A percentile compares a stretch with the other conserved stretches of the same genome.
Conservation (phyloP, 1,140 invertebrate genomes). For the Meloidogyne exigua region DNA sequence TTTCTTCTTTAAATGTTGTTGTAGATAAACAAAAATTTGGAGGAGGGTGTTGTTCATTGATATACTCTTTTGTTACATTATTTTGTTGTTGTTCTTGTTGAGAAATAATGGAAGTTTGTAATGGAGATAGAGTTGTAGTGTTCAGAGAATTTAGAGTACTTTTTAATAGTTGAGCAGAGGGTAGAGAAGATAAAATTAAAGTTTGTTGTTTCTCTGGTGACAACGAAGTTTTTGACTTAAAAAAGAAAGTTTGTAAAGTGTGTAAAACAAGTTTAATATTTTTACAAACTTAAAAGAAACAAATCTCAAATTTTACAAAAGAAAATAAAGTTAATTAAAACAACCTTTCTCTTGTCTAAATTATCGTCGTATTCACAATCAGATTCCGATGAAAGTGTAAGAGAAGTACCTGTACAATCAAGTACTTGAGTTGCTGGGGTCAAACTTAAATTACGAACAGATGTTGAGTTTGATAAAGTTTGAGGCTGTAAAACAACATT, state of each 20-base stretch:
- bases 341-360: neutral
- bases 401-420: neutral
- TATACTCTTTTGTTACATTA: neutral
- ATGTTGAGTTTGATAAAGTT: neutral
- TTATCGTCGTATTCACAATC: neutral
- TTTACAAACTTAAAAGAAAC: no score
- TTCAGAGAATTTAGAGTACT: neutral
- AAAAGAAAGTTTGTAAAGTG: neutral
- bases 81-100: neutral
- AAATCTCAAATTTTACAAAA: neutral
- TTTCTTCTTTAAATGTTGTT: conserved; percentile 2
- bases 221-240: neutral
- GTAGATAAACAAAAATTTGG: neutral
- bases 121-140: neutral
- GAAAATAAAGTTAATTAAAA: neutral
- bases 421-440: neutral
- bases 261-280: no score
- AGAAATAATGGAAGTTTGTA: neutral
- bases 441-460: neutral
- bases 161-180: neutral
- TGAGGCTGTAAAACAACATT: conserved; percentile 5
- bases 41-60: neutral
- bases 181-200: neutral
- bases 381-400: conserved; percentile 2
- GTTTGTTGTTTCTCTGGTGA: neutral